phyloP scores from a whole-genome alignment of 1,140 invertebrate species.

The Nixonia krombeini region DNA sequence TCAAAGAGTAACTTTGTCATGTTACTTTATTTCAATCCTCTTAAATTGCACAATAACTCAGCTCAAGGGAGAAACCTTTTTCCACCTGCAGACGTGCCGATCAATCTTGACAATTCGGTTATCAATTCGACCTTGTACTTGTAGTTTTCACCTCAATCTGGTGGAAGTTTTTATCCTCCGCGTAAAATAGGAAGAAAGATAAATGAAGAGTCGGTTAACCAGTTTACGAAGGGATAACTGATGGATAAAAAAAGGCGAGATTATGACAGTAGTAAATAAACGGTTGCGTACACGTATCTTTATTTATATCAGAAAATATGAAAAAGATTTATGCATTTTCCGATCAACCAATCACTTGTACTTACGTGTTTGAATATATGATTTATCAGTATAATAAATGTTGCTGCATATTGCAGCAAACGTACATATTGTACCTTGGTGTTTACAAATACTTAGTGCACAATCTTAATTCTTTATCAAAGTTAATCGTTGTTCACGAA shows the following conservation, averaged over 20 bases:
- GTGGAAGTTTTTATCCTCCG: not conserved
- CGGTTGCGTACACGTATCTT: no score
- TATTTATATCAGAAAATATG: no score
- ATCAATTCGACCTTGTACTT: not conserved
- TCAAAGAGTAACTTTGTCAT: not conserved
- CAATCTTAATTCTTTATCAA: no score
- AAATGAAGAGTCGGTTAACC: not conserved
- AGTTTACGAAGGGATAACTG: not conserved
- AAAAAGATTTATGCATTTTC: no score
- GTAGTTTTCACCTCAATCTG: not conserved
- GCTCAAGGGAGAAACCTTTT: not conserved
- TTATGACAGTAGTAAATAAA: not conserved
- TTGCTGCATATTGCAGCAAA: no score
- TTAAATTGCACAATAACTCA: slow-evolving; percentile 1
- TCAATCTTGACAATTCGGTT: slow-evolving; percentile 3
- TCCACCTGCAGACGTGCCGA: not conserved
- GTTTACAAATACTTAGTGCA: no score
- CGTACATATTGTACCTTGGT: no score
- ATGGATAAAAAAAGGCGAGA: not conserved
- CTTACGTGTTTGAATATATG: no score
- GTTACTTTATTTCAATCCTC: not conserved
- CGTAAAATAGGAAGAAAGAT: not conserved
- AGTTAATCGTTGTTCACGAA: no score
- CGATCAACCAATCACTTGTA: no score
- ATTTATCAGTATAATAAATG: no score